Conservation (phyloP, 2,888 invertebrate species). For the Tetropium fuscum region DNA sequence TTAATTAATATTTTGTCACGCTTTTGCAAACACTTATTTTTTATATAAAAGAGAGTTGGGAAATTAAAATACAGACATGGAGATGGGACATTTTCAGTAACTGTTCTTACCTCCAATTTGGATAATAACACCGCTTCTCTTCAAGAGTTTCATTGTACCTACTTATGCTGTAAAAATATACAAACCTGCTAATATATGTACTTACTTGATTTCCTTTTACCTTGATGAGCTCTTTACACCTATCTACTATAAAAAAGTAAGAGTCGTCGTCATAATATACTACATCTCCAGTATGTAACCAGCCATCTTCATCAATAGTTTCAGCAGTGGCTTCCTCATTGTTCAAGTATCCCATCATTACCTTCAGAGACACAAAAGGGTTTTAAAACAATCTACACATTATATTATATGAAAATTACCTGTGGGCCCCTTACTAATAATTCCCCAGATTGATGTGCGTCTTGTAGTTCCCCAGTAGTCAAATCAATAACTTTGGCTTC, state of each 20-base stretch:
- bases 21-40: too few relatives aligned
- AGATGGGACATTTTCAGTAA: too few relatives aligned
- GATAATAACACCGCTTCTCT: too few relatives aligned
- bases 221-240: constrained; percentile 86
- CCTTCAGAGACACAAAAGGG: constrained; percentile 55
- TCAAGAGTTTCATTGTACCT: too few relatives aligned
- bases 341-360: constrained; percentile 85
- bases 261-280: constrained; percentile 81
- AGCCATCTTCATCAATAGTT: constrained; percentile 80
- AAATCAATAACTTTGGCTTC: constrained; percentile 74
- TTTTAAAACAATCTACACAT: constrained; percentile 50
- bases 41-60: too few relatives aligned
- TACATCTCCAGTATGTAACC: constrained; percentile 86
- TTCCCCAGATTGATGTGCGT: constrained; percentile 78
- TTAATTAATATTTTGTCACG: too few relatives aligned
- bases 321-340: constrained; percentile 80
- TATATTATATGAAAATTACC: constrained; percentile 59
- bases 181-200: constrained; percentile 21
- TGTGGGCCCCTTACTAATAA: constrained; percentile 80
- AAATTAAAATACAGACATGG: too few relatives aligned
- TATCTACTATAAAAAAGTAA: constrained; percentile 81
- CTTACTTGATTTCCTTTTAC: constrained; percentile 87
- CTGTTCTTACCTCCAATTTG: background rate
- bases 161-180: background rate
- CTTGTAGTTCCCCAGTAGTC: constrained; percentile 69